These are phyloP conservation scores for Caretta caretta DNA, from an alignment of 2,113 vertebrate species.

Conservation along the genomic window DNA sequence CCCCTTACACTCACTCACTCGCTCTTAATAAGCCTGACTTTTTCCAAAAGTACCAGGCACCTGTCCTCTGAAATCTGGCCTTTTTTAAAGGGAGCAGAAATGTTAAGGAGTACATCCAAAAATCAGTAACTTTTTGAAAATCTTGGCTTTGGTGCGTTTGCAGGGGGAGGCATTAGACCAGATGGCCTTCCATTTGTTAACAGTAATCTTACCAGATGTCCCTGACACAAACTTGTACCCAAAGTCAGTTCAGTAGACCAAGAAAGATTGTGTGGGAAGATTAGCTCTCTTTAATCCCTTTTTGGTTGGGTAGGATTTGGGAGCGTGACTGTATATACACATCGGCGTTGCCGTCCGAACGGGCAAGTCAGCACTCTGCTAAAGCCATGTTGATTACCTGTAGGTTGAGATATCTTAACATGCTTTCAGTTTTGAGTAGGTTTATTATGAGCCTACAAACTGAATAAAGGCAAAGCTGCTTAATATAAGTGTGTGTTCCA, in stretches of 20 bases:
- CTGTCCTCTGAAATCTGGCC: not conserved
- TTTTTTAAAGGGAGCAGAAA: not conserved
- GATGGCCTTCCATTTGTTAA: not conserved
- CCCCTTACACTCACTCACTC: fast-evolving
- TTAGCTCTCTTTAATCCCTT: constrained; percentile 35
- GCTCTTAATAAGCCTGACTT: not conserved
- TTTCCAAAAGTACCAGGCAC: not conserved
- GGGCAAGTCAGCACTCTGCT: not conserved
- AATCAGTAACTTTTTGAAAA: not conserved
- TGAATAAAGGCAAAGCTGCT: constrained; percentile 62
- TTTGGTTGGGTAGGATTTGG: not conserved
- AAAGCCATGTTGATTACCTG: not conserved
- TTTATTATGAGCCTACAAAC: not conserved
- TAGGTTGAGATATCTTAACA: not conserved
- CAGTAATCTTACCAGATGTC: fast-evolving
- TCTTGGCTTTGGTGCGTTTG: not conserved
- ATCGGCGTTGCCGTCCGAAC: not conserved
- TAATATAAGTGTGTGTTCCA: constrained; percentile 22
- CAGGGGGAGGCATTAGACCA: not conserved
- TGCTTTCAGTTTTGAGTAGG: not conserved
- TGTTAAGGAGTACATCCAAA: not conserved
- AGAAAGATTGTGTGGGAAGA: constrained; percentile 43
- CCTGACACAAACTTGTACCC: not conserved
- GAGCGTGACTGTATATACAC: not conserved
- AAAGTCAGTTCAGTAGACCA: constrained; percentile 12